Conservation (phyloP, 2,888 invertebrate genomes). For the Metellina segmentata region DNA sequence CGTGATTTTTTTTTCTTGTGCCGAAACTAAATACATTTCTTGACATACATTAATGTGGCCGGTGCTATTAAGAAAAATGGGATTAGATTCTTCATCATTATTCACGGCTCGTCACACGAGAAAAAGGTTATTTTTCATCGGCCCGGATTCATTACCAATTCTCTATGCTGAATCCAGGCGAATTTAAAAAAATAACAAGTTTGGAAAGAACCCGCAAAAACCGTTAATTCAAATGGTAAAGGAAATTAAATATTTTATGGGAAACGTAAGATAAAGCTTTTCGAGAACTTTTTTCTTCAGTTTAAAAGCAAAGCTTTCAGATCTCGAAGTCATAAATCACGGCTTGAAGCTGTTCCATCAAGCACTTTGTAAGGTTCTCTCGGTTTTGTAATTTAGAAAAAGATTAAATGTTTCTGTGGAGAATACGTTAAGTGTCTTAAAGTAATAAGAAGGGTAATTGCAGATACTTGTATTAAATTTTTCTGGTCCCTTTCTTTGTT, state of each 20-base stretch:
- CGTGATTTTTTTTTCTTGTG: not conserved
- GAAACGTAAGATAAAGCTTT: constrained; percentile 29
- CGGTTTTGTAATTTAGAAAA: not conserved
- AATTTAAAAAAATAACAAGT: constrained; percentile 40
- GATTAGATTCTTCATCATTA: constrained; percentile 36
- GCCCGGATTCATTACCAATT: constrained; percentile 15
- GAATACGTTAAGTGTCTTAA: not conserved
- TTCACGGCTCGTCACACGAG: constrained; percentile 35
- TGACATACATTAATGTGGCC: constrained; percentile 17
- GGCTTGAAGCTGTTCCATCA: not conserved
- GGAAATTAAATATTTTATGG: constrained; percentile 32
- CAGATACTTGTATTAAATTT: not conserved
- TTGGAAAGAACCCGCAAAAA: constrained; percentile 26
- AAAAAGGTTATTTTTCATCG: constrained; percentile 44
- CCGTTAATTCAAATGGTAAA: constrained; percentile 49
- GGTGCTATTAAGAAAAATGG: constrained; percentile 31
- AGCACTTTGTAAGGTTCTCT: constrained; percentile 5
- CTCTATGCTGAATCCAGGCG: constrained; percentile 3
- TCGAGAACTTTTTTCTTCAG: not conserved
- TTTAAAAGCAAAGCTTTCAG: constrained; percentile 11
- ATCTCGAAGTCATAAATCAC: constrained; percentile 26
- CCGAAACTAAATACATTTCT: not conserved
- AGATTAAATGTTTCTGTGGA: not conserved
- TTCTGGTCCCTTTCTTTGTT: not conserved
- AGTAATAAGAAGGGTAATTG: not conserved